Evolutionary conservation across 2,113 vertebrate genomes (phyloP), one percentile per base, ranked within the genome.

Genomic region (Psilopsiagon aurifrons): DNA sequence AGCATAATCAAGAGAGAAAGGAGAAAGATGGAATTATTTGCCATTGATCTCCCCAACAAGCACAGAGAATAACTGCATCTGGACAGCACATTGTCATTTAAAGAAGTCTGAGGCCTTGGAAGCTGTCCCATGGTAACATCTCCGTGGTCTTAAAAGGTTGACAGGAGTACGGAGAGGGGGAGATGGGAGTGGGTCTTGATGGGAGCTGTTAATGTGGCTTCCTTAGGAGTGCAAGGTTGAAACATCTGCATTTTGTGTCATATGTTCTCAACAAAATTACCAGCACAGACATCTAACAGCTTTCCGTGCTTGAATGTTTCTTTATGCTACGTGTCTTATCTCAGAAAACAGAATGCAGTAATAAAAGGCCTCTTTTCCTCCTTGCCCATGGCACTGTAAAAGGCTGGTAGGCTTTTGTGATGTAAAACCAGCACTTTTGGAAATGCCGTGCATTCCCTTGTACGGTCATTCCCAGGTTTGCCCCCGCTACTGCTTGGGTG

Each of bases 271-370:
- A 64, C 60, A 68, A 71, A 90, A 94, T 78, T 92, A 69, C 66
- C 66, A 91, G 68, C 74, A 57, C 80, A 79, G 92, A 63, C 43
- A 68, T 57, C 80, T 81, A 68, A 78, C 69, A 81, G 86, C 92
- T 92, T 95, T 92, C 84, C 92, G 80, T 75, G 31, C 80, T 60
- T 43, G 47, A 84, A 10, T 51, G 47, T 79, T 92, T 84, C 83
- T 88, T 84, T 92, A 46, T 94, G 55, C 67, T 70, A 17, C 8
- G 5, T 59, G 75, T 88, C 83, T 84, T 91, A 39, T 74, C 76
- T 82, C 60, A 75, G 64, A 80, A 88, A 94, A 64, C 55, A 84
- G 68, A 74, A 86, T 86, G 88, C 2, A 5, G 0, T 88, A 86
- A 83, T 59, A 60, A 81, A 92, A 94, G 28, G 47, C 37, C 25